phyloP scores from a whole-genome alignment of 2,797 vertebrate species.

The Molossus alvarezi region DNA sequence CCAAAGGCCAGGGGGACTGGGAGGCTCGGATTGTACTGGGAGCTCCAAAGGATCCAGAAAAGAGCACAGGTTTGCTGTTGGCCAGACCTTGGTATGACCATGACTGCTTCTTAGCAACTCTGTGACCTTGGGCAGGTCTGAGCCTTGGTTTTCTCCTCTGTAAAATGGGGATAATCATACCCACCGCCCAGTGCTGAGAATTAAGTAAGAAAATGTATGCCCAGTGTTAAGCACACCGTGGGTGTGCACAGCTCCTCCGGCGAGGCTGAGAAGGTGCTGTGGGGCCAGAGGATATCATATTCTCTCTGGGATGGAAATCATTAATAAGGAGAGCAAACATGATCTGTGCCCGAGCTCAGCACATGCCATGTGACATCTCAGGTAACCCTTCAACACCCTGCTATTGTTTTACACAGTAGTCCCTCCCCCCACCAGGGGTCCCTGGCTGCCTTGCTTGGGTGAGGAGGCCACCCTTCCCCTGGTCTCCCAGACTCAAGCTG shows the following conservation, averaged over 20 bases:
- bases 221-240: not conserved
- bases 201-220: not conserved
- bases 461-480: not conserved
- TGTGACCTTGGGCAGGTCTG: not conserved
- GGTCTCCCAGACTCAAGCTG: not conserved
- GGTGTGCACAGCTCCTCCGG: not conserved
- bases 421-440: not conserved
- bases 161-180: not conserved
- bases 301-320: constrained; percentile 36
- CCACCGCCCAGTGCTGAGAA: not conserved
- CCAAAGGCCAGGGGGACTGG: not conserved
- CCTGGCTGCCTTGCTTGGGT: not conserved
- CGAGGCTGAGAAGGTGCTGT: not conserved
- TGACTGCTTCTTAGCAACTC: not conserved
- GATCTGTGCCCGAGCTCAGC: not conserved
- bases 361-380: not conserved
- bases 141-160: not conserved
- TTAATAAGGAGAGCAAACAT: not conserved
- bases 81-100: not conserved
- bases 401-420: not conserved
- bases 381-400: not conserved
- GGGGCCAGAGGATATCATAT: not conserved
- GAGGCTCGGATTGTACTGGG: no score
- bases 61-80: not conserved
- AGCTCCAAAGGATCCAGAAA: not conserved